These are phyloP conservation scores for Sinotaia quadrata DNA, from an alignment of 2,888 invertebrate species.

Conservation along the genomic window DNA sequence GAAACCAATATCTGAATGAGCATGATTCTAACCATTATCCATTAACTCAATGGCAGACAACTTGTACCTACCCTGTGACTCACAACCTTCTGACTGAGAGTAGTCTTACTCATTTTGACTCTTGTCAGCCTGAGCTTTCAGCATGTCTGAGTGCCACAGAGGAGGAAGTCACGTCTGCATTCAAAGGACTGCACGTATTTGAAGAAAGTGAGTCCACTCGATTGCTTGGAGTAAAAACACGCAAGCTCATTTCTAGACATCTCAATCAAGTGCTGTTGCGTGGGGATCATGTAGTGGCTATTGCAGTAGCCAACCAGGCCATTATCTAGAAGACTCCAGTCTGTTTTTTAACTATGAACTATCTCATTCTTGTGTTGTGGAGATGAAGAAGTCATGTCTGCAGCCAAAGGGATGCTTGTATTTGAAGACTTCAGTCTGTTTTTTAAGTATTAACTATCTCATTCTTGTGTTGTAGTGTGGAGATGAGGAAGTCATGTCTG, in stretches of 20 bases:
- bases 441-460: too few relatives aligned
- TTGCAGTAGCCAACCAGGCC: slow-evolving; percentile 36
- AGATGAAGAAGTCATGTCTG: slow-evolving; percentile 8
- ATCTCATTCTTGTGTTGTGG: too few relatives aligned
- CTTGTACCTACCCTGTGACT: background rate
- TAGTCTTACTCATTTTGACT: background rate
- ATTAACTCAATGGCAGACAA: background rate
- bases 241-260: slow-evolving; percentile 61
- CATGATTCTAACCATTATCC: background rate
- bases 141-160: too few relatives aligned
- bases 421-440: background rate
- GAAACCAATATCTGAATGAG: background rate
- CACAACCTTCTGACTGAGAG: background rate
- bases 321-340: background rate
- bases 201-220: slow-evolving; percentile 16
- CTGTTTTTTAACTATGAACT: too few relatives aligned
- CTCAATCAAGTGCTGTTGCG: slow-evolving; percentile 70
- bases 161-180: slow-evolving; percentile 13
- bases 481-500: too few relatives aligned
- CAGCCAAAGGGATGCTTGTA: slow-evolving; percentile 17
- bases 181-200: slow-evolving; percentile 23
- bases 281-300: slow-evolving; percentile 71
- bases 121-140: background rate
- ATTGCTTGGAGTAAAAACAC: slow-evolving; percentile 28
- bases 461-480: too few relatives aligned